A percentile compares a stretch with the other conserved stretches of the same genome.
These are phyloP conservation scores for Lagocephalus sceleratus DNA, from an alignment of 2,797 vertebrate species.

Conservation along the genomic window DNA sequence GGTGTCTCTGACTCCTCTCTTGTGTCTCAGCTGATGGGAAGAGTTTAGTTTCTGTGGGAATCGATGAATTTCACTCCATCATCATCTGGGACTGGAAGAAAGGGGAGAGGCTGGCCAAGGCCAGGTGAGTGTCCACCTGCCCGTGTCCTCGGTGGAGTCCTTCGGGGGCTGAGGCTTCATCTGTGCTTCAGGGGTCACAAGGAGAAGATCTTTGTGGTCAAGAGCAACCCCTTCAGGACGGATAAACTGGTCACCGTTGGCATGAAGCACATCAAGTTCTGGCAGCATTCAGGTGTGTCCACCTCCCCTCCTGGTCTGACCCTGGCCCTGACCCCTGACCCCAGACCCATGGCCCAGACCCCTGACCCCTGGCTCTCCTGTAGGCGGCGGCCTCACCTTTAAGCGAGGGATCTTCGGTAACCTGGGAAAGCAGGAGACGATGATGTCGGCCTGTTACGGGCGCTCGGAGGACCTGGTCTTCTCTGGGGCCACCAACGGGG, in stretches of 20 bases:
- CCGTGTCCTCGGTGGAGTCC: too few relatives aligned
- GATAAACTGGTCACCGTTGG: slow-evolving; percentile 93
- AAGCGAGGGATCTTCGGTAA: slow-evolving; percentile 87
- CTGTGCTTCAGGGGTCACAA: slow-evolving; percentile 79
- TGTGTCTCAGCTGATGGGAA: slow-evolving; percentile 86
- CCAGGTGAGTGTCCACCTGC: slow-evolving; percentile 74
- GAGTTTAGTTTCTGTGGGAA: slow-evolving; percentile 88
- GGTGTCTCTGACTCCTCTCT: neutral
- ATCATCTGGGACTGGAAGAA: slow-evolving; percentile 98
- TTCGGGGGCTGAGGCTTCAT: neutral
- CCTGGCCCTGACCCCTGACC: too few relatives aligned
- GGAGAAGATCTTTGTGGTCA: slow-evolving; percentile 94
- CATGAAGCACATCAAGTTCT: slow-evolving; percentile 97
- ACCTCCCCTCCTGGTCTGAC: neutral
- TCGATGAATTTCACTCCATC: slow-evolving; percentile 90
- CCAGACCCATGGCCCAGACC: too few relatives aligned
- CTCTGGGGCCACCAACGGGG: slow-evolving; percentile 91
- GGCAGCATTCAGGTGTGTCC: slow-evolving; percentile 93
- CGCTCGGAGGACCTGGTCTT: slow-evolving; percentile 89
- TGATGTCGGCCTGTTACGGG: slow-evolving; percentile 93
- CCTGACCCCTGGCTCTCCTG: neutral
- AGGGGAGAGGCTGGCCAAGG: slow-evolving; percentile 90
- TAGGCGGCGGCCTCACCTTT: slow-evolving; percentile 90
- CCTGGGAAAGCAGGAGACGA: slow-evolving; percentile 87
- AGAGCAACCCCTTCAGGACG: slow-evolving; percentile 88